A percentile compares a stretch with the other conserved stretches of the same genome.
These are phyloP conservation scores for Parauchenoglanis punctatus DNA, from an alignment of 2,797 vertebrate genomes.

Conservation along the genomic window DNA sequence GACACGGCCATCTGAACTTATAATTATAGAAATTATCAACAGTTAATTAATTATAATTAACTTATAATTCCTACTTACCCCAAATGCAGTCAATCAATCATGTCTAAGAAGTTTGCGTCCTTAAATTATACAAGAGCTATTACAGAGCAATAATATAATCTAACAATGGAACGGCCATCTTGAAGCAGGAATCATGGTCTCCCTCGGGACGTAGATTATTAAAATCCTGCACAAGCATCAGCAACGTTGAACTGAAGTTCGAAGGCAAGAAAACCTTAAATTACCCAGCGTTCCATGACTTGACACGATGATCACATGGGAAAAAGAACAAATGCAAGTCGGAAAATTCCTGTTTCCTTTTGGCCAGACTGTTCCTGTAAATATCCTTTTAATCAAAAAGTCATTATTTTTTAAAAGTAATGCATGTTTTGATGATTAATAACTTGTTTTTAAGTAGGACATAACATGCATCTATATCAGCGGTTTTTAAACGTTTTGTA, in stretches of 20 bases:
- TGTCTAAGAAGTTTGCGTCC: background rate
- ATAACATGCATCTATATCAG: background rate
- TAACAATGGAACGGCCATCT: background rate
- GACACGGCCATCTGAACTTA: constrained; percentile 1
- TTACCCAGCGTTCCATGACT: background rate
- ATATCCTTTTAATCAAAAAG: background rate
- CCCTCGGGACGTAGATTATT: background rate
- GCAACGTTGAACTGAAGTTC: background rate
- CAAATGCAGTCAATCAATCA: background rate
- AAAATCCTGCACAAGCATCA: background rate
- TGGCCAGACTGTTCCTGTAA: background rate
- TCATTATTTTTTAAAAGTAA: background rate
- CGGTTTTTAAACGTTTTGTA: background rate
- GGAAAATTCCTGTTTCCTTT: background rate
- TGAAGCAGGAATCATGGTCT: background rate
- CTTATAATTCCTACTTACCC: background rate
- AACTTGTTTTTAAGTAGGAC: background rate
- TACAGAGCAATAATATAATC: background rate
- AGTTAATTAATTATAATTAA: background rate
- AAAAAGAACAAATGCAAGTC: background rate
- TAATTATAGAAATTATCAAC: background rate
- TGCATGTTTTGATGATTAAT: background rate
- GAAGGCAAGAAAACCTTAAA: background rate
- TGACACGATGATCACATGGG: background rate
- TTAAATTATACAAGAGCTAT: background rate